Conservation (phyloP, 2,113 vertebrate genomes). For the Semnornis frantzii region DNA sequence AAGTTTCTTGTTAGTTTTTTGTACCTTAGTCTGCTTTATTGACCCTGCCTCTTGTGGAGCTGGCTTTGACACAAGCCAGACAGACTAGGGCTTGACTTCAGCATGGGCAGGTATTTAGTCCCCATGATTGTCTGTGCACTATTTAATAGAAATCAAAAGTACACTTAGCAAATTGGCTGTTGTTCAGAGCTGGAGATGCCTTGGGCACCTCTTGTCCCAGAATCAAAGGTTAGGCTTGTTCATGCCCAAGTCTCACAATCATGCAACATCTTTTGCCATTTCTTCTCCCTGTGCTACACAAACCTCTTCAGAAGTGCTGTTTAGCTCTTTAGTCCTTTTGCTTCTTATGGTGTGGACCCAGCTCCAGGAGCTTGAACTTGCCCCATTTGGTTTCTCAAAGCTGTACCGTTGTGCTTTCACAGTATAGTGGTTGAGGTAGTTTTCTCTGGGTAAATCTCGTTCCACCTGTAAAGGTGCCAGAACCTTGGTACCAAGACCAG, state of each 20-base stretch:
- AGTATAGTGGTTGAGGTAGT: accelerated
- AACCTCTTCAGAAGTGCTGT: background rate
- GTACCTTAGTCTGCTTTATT: background rate
- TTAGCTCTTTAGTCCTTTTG: background rate
- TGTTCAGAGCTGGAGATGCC: background rate
- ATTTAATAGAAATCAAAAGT: background rate
- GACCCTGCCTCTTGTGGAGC: background rate
- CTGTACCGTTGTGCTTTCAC: background rate
- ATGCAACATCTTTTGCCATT: background rate
- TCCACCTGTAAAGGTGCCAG: background rate
- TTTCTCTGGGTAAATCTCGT: background rate
- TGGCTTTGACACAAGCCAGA: background rate
- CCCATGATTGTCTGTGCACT: background rate
- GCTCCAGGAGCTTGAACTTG: background rate
- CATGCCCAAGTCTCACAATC: background rate
- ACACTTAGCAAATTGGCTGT: background rate
- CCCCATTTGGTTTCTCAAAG: accelerated
- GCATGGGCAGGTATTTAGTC: background rate
- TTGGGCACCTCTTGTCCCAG: background rate
- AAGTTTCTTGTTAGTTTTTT: background rate
- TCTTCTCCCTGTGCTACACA: background rate
- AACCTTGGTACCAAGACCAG: background rate
- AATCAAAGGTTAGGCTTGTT: background rate
- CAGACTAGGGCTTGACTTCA: background rate
- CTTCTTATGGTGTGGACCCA: background rate